A percentile compares a stretch with the other conserved stretches of the same genome.
These are phyloP conservation scores for Chloroceryle aenea DNA, from an alignment of 2,113 vertebrate species.

Conservation along the genomic window DNA sequence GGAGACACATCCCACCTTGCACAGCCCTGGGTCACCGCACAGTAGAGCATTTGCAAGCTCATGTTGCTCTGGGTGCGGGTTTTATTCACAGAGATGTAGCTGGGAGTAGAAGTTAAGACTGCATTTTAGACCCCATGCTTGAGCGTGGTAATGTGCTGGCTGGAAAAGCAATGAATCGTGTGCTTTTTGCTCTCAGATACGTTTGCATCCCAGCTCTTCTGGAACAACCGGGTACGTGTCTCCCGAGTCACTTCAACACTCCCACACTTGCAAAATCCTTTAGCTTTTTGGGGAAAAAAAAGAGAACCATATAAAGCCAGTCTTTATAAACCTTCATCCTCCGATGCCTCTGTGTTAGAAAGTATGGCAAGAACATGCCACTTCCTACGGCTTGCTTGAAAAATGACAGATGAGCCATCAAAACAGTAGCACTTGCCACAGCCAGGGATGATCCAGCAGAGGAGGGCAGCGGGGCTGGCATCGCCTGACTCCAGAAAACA, in stretches of 20 bases:
- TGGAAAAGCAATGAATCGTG: background rate
- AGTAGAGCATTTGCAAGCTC: background rate
- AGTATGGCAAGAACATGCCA: background rate
- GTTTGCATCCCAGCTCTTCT: background rate
- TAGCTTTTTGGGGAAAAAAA: background rate
- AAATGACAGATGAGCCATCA: background rate
- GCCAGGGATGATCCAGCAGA: background rate
- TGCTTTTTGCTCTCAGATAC: background rate
- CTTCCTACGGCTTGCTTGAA: background rate
- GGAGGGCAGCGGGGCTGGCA: background rate
- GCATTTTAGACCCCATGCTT: background rate
- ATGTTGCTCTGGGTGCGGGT: background rate
- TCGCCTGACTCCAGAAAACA: background rate
- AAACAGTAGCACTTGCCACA: background rate
- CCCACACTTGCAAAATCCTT: constrained; percentile 15
- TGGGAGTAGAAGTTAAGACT: background rate
- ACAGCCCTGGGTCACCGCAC: background rate
- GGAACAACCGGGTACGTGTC: background rate
- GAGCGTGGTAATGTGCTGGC: background rate
- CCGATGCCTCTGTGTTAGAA: background rate
- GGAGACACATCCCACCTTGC: background rate
- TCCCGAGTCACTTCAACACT: background rate
- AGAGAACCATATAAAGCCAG: background rate
- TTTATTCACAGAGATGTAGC: background rate
- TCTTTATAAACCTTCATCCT: constrained; percentile 10